Evolutionary conservation across 2,888 invertebrate species (phyloP).

Genomic region (Cantharis rufa): DNA sequence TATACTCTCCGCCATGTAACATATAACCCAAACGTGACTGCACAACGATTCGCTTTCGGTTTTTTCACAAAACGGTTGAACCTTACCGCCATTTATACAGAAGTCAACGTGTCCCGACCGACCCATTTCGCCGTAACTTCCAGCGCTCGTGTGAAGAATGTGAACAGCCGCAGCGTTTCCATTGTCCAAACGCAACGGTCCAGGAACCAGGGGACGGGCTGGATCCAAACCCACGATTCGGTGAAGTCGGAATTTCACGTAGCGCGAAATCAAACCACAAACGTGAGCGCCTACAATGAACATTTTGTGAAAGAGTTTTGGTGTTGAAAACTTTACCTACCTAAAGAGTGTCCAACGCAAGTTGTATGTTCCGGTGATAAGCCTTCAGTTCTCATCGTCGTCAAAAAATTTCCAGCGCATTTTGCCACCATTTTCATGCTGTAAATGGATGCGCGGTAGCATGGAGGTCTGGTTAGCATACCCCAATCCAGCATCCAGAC

Average conservation of each 20-base stretch:
- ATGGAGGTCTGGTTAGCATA: slow-evolving; percentile 69
- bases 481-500: slow-evolving; percentile 81
- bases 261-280: slow-evolving; percentile 76
- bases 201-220: slow-evolving; percentile 72
- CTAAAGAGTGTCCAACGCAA: slow-evolving; percentile 74
- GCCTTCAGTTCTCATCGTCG: slow-evolving; percentile 67
- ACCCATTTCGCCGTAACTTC: slow-evolving; percentile 76
- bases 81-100: slow-evolving; percentile 77
- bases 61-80: slow-evolving; percentile 76
- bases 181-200: slow-evolving; percentile 68
- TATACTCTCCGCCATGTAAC: slow-evolving; percentile 78
- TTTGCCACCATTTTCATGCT: slow-evolving; percentile 73
- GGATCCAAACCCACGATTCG: slow-evolving; percentile 76
- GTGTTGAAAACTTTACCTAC: slow-evolving; percentile 27
- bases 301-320: background rate
- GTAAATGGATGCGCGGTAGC: slow-evolving; percentile 71
- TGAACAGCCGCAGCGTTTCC: slow-evolving; percentile 79
- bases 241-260: slow-evolving; percentile 72
- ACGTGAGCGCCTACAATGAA: slow-evolving; percentile 66
- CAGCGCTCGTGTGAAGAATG: slow-evolving; percentile 79
- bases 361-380: slow-evolving; percentile 68
- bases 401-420: slow-evolving; percentile 70
- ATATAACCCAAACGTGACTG: slow-evolving; percentile 80
- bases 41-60: slow-evolving; percentile 75
- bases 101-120: slow-evolving; percentile 78